Evolutionary conservation across 2,113 vertebrate species (phyloP).

Genomic region (Carettochelys insculpta): DNA sequence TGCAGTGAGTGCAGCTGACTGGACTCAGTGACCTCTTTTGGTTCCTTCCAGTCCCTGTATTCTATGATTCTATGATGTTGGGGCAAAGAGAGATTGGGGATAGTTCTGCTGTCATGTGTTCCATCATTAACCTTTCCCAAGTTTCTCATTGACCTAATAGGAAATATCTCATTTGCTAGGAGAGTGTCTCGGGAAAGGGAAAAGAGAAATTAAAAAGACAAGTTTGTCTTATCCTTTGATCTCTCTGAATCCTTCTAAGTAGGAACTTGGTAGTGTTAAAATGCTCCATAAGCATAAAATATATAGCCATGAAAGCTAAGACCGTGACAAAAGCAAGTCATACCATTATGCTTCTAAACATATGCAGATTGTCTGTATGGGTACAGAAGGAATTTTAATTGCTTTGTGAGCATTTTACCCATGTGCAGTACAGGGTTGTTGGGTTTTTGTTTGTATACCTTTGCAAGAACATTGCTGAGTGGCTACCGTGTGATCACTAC

Average conservation of each 20-base stretch:
- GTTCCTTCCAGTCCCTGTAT: too few relatives aligned
- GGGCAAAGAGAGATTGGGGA: background rate
- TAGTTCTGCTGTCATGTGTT: background rate
- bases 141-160: accelerated
- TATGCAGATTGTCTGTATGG: too few relatives aligned
- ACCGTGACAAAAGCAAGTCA: background rate
- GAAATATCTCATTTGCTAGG: background rate
- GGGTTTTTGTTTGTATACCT: background rate
- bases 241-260: background rate
- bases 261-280: accelerated
- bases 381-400: background rate
- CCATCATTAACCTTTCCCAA: background rate
- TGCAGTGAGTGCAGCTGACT: too few relatives aligned
- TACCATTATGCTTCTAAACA: too few relatives aligned
- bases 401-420: background rate
- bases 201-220: too few relatives aligned
- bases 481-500: background rate
- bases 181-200: accelerated
- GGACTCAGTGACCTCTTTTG: too few relatives aligned
- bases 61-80: background rate
- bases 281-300: background rate
- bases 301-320: background rate
- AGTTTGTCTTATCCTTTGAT: too few relatives aligned
- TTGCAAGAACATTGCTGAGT: background rate
- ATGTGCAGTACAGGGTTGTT: background rate